Conservation (phyloP, 37 sponge, comb jelly and placozoan species). For the Haliclona indistincta region DNA sequence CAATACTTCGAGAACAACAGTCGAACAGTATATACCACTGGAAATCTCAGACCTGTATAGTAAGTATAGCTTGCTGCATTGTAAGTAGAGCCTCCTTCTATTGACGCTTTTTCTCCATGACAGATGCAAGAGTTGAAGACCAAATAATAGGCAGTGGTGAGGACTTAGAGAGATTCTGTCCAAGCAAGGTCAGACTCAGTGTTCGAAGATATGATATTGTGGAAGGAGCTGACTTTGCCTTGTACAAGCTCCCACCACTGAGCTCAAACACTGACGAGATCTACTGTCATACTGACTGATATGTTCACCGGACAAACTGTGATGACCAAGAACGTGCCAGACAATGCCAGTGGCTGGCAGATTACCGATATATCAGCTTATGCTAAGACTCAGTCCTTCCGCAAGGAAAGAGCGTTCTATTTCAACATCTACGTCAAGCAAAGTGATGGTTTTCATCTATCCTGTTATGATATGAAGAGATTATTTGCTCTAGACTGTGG, state of each 20-base stretch:
- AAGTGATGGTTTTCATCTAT: background rate
- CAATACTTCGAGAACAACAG: too few species aligned
- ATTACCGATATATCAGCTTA: background rate
- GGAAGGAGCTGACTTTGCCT: conserved; percentile 5
- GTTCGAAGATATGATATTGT: too few species aligned
- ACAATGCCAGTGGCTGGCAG: conserved; percentile 12
- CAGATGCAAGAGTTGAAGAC: too few species aligned
- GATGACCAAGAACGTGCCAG: background rate
- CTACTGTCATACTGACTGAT: background rate
- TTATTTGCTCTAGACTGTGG: background rate
- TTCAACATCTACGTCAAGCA: background rate
- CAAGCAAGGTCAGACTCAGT: too few species aligned
- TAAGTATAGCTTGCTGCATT: too few species aligned
- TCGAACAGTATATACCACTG: too few species aligned
- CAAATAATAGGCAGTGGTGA: too few species aligned
- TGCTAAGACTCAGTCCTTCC: background rate
- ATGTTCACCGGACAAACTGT: background rate
- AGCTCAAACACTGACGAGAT: background rate
- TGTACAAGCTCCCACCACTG: conserved; percentile 3
- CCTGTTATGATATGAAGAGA: background rate
- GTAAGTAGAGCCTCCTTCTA: too few species aligned
- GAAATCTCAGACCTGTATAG: too few species aligned
- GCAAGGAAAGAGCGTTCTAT: background rate
- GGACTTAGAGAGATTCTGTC: too few species aligned
- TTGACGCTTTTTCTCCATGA: too few species aligned